These are phyloP conservation scores for Danio tinwini DNA, from an alignment of 2,797 vertebrate genomes.

Conservation along the genomic window DNA sequence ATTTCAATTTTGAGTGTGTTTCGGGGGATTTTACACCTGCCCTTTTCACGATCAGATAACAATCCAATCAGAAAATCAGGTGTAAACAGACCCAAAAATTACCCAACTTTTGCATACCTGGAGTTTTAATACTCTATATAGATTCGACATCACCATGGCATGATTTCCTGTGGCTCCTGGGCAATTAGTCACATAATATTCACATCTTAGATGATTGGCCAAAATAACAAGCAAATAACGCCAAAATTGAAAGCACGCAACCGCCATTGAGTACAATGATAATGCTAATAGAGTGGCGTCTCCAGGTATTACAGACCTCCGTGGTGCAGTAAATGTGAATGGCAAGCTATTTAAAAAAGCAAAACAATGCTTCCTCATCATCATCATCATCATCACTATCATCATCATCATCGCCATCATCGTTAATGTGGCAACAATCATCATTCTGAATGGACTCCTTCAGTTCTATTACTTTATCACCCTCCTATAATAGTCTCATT, in stretches of 20 bases:
- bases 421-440: conserved; percentile 58
- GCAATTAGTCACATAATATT: neutral
- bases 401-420: conserved; percentile 41
- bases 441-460: conserved; percentile 55
- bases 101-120: too few relatives aligned
- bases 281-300: neutral
- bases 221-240: neutral
- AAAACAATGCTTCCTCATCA: conserved; percentile 40
- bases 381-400: conserved; percentile 28
- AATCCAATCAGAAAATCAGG: too few relatives aligned
- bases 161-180: neutral
- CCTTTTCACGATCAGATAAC: too few relatives aligned
- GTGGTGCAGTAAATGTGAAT: conserved; percentile 17
- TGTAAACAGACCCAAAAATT: too few relatives aligned
- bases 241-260: neutral
- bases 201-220: conserved; percentile 1
- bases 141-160: neutral
- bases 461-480: conserved; percentile 65
- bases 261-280: neutral
- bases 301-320: conserved; percentile 15
- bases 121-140: neutral
- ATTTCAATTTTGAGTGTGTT: too few relatives aligned
- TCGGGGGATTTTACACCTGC: too few relatives aligned
- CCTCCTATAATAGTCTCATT: conserved; percentile 69
- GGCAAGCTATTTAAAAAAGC: conserved; percentile 31